Evolutionary conservation across 2,888 invertebrate genomes (phyloP).

Genomic region (Drosophila meridiana): DNA sequence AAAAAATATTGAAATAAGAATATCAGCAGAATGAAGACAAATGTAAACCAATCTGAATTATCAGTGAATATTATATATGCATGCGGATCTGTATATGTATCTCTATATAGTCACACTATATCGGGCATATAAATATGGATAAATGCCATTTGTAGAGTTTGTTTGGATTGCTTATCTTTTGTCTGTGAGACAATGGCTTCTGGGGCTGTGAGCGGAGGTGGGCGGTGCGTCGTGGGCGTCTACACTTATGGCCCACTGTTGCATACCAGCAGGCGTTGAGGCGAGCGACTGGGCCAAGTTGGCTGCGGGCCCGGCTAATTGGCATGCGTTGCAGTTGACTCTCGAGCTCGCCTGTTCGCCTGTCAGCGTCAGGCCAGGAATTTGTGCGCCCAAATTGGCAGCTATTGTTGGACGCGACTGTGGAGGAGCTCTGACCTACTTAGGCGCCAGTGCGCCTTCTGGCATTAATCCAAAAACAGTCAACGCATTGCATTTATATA

Average conservation of each 20-base stretch:
- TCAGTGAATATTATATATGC: neutral
- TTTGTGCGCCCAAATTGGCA: slow-evolving; percentile 77
- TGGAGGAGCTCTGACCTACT: slow-evolving; percentile 67
- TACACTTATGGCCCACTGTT: slow-evolving; percentile 20
- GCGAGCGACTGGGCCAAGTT: slow-evolving; percentile 21
- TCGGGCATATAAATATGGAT: slow-evolving; percentile 3
- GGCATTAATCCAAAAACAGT: slow-evolving; percentile 75
- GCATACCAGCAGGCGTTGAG: slow-evolving; percentile 51
- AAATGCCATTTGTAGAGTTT: neutral
- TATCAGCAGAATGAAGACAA: neutral
- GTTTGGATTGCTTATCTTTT: neutral
- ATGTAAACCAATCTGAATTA: slow-evolving; percentile 24
- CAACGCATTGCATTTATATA: slow-evolving; percentile 37
- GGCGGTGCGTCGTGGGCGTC: neutral
- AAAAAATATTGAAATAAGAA: neutral
- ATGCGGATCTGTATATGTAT: neutral
- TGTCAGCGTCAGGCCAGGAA: slow-evolving; percentile 75
- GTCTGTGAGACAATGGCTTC: neutral
- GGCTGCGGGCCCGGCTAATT: slow-evolving; percentile 58
- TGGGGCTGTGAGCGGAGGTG: neutral
- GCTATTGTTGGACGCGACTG: slow-evolving; percentile 62
- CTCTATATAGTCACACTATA: neutral
- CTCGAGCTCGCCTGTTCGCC: slow-evolving; percentile 59
- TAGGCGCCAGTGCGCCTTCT: slow-evolving; percentile 73
- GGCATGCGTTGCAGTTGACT: slow-evolving; percentile 61